Percentiles rank a stretch among this genome's conserved stretches.
Evolutionary conservation across 30 jellyfish, hydroid and myxozoan genomes (phyloP).

Genomic region (Aurelia aurita complex sp. Pacific): DNA sequence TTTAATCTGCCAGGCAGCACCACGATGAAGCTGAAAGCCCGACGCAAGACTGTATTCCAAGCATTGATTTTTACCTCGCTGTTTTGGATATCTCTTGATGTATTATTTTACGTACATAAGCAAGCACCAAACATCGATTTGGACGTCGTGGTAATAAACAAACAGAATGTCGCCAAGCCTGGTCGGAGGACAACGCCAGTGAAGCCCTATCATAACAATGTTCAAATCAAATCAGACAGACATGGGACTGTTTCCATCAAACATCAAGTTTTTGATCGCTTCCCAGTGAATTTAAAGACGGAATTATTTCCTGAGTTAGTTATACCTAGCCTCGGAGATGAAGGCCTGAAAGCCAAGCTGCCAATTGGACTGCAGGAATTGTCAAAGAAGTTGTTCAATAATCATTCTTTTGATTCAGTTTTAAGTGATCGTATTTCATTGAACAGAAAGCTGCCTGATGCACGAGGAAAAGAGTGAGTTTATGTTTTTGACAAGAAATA

Average conservation of each 20-base stretch:
- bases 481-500: neutral
- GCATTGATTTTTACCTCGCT: slow-evolving; percentile 78
- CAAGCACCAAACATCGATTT: slow-evolving; percentile 73
- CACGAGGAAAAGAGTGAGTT: slow-evolving; percentile 88
- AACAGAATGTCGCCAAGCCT: neutral
- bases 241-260: neutral
- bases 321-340: slow-evolving; percentile 76
- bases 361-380: slow-evolving; percentile 55
- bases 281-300: slow-evolving; percentile 54
- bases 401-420: slow-evolving; percentile 94
- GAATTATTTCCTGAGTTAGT: slow-evolving; percentile 67
- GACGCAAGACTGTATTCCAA: slow-evolving; percentile 56
- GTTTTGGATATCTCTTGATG: slow-evolving; percentile 88
- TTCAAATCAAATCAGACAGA: too few relatives aligned
- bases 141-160: slow-evolving; percentile 62
- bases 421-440: slow-evolving; percentile 87
- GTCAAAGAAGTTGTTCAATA: slow-evolving; percentile 67
- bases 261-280: slow-evolving; percentile 46
- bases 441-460: slow-evolving; percentile 84
- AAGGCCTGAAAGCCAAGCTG: slow-evolving; percentile 56
- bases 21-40: slow-evolving; percentile 49
- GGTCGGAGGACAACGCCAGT: slow-evolving; percentile 6
- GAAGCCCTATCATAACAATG: neutral
- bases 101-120: slow-evolving; percentile 62
- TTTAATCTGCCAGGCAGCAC: neutral